Evolutionary conservation across 2,113 vertebrate genomes (phyloP).

Genomic region (Camelus bactrianus): DNA sequence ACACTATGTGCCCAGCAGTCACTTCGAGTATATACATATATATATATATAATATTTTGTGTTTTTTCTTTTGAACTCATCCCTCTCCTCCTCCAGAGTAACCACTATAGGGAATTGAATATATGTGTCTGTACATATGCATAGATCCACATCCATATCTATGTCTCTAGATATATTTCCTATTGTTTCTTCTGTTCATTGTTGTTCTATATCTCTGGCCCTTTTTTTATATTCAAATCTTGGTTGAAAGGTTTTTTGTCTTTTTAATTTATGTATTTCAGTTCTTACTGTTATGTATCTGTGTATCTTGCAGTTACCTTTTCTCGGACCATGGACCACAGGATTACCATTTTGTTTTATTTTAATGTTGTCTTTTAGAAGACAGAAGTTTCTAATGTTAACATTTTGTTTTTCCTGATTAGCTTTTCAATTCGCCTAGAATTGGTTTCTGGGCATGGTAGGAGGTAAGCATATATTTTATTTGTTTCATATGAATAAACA

Average conservation of each 20-base stretch:
- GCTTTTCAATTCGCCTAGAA: not conserved
- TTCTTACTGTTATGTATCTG: not conserved
- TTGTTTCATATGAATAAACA: not conserved
- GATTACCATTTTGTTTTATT: not conserved
- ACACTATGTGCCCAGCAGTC: not conserved
- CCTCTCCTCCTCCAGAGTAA: not conserved
- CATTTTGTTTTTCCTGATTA: not conserved
- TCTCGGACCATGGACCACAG: not conserved
- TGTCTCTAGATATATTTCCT: not conserved
- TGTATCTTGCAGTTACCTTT: not conserved
- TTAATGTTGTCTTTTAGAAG: not conserved
- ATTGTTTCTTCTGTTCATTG: not conserved
- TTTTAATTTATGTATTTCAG: not conserved
- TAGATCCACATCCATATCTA: not conserved
- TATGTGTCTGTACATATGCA: not conserved
- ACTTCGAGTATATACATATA: not conserved
- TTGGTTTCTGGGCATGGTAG: not conserved
- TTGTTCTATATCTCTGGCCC: not conserved
- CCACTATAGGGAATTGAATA: not conserved
- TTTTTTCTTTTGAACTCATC: not conserved
- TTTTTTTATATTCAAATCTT: not conserved
- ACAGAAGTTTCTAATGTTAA: not conserved
- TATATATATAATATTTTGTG: not conserved
- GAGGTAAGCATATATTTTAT: not conserved
- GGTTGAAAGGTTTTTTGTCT: no score